Evolutionary conservation across 2,888 invertebrate genomes (phyloP), one percentile per base, ranked within the genome.

Genomic region (Gryllus longicercus): DNA sequence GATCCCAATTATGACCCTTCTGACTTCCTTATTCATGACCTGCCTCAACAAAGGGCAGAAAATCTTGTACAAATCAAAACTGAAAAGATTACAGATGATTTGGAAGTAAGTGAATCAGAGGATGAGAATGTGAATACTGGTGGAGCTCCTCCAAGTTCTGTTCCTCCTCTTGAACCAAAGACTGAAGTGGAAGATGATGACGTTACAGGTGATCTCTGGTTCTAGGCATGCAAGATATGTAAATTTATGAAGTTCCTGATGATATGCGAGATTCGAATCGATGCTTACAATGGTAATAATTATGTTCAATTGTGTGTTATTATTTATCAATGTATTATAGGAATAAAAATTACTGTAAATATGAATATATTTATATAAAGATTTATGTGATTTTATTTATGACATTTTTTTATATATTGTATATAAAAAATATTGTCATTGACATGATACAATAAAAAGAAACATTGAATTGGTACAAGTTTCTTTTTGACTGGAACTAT

Each of bases 1-100:
- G 95, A 95, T 88, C 92, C 94, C 0, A 93, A 92, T 85, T 96
- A 96, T 86, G 96, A 96, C 88, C 95, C 95, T 0, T 94, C 95
- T 0, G 96, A 95, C 87, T 95, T 96, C 86, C 88, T 95, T 78
- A 89, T 93, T 86, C 90, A 91, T 23, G 89, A 89, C 51, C 85
- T 90, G 75, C 86, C 87, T 51, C 85, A 82, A 74, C 81, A 83
- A 74, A 76, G 83, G 50, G 80, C 81, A 76, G 51, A 85, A 3
- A 84, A 78, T 85, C 85, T 78, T 50, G 18, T 18, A 3, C 63
- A 63, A 63, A 16, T 63, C 3, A 63, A 63, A 63, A 14, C 77
- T n/a, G 49, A 77, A 18, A 93, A 91, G 84, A 93, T 94, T 79
- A 91, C 93, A 83, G 92, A 92, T 81, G 94, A 94, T 87, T 88